Evolutionary conservation across 2,888 invertebrate genomes (phyloP), one percentile per base, ranked within the genome.

Genomic region (Silvanus unidentatus): DNA sequence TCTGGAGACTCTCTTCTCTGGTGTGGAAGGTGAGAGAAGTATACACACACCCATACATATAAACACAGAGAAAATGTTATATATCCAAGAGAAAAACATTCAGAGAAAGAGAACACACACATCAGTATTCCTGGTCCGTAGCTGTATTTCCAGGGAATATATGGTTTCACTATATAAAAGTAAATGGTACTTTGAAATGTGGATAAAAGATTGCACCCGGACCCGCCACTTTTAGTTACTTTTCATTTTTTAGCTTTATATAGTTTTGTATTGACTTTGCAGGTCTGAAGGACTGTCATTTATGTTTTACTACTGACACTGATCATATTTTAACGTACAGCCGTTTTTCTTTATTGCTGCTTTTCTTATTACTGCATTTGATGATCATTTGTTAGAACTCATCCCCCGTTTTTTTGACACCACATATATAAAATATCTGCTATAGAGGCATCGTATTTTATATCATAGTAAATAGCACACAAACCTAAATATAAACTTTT

Each of bases 1-100:
- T 47, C 46, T 36, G 45, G 43, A 40, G 44, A 41, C 44, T 48
- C 43, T 46, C 3, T 22, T n/a, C n/a, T n/a, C n/a, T n/a, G n/a
- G n/a, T n/a, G n/a, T n/a, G n/a, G 45, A 40, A 55, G 51, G 53
- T 50, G 53, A 44, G 50, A 54, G 48, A 22, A 40, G 8, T 22
- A 22, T 22, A 22, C 22, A 22, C 22, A 22, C 22, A 22, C 22
- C 8, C 22, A 22, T 22, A 22, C 22, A 22, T 22, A 22, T 22
- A 22, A 22, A 22, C 22, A n/a, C n/a, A 22, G 22, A 22, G 22
- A 22, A 22, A 22, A 22, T 22, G 22, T 22, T 22, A 22, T 22
- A 22, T 22, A 22, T 22, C 3, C 8, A 22, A 5, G 8, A 8
- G 22, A 22, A 22, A 22, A 22, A 22, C 22, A 22, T 22, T 8